These are phyloP conservation scores for Bos indicus DNA, from an alignment of 2,113 vertebrate genomes.

Conservation along the genomic window DNA sequence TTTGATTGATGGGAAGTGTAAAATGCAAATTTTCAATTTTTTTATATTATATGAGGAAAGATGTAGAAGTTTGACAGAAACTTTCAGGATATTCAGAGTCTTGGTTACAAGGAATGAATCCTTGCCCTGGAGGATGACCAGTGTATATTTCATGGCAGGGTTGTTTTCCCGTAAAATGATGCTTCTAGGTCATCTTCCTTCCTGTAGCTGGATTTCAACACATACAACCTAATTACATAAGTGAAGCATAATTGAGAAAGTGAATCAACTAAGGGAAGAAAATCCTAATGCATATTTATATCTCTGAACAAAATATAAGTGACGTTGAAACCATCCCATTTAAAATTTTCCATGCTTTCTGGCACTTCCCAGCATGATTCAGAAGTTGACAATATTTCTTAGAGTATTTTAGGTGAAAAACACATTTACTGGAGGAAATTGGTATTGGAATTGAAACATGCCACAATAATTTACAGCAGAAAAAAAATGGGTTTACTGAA, in stretches of 20 bases:
- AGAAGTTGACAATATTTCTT: slow-evolving; percentile 10
- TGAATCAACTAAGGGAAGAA: not conserved
- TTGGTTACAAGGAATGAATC: not conserved
- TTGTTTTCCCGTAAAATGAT: not conserved
- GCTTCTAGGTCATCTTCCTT: not conserved
- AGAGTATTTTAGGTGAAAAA: slow-evolving; percentile 12
- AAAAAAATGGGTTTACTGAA: not conserved
- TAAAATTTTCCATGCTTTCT: not conserved
- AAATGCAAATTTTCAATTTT: not conserved
- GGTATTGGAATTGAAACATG: not conserved
- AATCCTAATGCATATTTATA: not conserved
- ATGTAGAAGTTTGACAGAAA: not conserved
- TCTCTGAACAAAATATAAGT: slow-evolving; percentile 8
- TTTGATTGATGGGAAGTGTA: not conserved
- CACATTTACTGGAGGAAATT: not conserved
- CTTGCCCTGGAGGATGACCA: not conserved
- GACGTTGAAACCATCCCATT: not conserved
- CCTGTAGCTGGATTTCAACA: not conserved
- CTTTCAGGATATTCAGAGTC: not conserved
- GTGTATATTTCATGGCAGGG: not conserved
- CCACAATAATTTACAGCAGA: not conserved
- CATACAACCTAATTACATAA: not conserved
- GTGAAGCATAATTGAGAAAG: not conserved
- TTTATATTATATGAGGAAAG: not conserved
- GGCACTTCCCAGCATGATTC: not conserved